Evolutionary conservation across 2,888 invertebrate genomes (phyloP).

Genomic region (Ichneumon xanthorius): DNA sequence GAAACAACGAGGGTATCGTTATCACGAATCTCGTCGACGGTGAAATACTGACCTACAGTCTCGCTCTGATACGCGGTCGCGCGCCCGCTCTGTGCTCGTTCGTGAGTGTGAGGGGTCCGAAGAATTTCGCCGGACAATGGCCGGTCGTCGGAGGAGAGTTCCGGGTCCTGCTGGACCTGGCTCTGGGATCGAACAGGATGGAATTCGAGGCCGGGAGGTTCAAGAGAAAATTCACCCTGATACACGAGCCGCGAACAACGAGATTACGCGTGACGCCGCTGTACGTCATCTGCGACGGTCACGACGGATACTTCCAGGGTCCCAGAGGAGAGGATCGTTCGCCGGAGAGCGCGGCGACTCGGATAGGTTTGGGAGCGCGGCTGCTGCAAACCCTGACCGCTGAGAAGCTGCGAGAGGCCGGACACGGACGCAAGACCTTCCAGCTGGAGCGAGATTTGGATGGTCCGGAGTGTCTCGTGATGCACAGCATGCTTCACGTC

Average conservation of each 20-base stretch:
- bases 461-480: constrained; percentile 89
- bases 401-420: constrained; percentile 93
- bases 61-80: constrained; percentile 88
- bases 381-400: constrained; percentile 95
- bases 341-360: constrained; percentile 90
- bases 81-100: constrained; percentile 84
- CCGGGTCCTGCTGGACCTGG: constrained; percentile 89
- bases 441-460: constrained; percentile 89
- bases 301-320: constrained; percentile 90
- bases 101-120: constrained; percentile 82
- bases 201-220: constrained; percentile 87
- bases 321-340: constrained; percentile 88
- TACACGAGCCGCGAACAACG: constrained; percentile 87
- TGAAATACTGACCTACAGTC: constrained; percentile 87
- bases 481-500: constrained; percentile 90
- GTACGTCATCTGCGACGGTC: constrained; percentile 93
- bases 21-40: constrained; percentile 88
- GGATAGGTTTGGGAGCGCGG: constrained; percentile 91
- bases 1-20: constrained; percentile 79
- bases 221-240: constrained; percentile 85
- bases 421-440: constrained; percentile 93
- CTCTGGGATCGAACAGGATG: constrained; percentile 88
- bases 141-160: constrained; percentile 89
- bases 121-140: constrained; percentile 86
- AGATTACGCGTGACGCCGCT: constrained; percentile 91